Conservation (phyloP, 2,888 invertebrate species). For the Harmothoe impar region DNA sequence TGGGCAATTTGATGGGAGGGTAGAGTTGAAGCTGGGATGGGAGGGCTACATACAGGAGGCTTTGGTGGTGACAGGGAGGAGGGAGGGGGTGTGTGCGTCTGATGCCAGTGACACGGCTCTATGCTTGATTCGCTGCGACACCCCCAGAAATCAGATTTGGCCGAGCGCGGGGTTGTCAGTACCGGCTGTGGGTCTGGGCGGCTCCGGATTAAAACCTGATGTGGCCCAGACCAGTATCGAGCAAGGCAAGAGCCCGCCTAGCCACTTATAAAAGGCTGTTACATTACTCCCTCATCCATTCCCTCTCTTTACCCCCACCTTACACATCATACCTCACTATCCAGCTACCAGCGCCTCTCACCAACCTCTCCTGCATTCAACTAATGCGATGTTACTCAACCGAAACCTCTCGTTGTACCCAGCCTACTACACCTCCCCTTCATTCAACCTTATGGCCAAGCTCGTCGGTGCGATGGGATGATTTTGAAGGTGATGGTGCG, state of each 20-base stretch:
- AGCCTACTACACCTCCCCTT: background rate
- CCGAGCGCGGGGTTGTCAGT: constrained; percentile 20
- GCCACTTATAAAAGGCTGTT: constrained; percentile 21
- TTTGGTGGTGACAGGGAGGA: background rate
- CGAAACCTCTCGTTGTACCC: background rate
- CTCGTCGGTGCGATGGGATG: too few relatives aligned
- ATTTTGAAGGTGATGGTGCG: too few relatives aligned
- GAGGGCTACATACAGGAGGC: background rate
- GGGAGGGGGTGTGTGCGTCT: background rate
- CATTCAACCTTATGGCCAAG: background rate
- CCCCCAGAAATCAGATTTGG: constrained; percentile 56
- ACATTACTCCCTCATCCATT: background rate
- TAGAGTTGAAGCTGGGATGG: background rate
- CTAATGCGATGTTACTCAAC: too few relatives aligned
- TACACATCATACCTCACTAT: background rate
- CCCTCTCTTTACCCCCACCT: background rate
- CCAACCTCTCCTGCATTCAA: background rate
- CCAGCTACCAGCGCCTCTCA: background rate
- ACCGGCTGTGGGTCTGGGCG: constrained; percentile 33
- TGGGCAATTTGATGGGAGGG: background rate
- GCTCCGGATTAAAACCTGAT: constrained; percentile 24
- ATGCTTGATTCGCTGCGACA: constrained; percentile 34
- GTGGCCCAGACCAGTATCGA: constrained; percentile 18
- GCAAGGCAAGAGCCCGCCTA: background rate
- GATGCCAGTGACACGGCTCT: constrained; percentile 35